Conservation (phyloP, 2,888 invertebrate genomes). For the Himalopsyche japonica region DNA sequence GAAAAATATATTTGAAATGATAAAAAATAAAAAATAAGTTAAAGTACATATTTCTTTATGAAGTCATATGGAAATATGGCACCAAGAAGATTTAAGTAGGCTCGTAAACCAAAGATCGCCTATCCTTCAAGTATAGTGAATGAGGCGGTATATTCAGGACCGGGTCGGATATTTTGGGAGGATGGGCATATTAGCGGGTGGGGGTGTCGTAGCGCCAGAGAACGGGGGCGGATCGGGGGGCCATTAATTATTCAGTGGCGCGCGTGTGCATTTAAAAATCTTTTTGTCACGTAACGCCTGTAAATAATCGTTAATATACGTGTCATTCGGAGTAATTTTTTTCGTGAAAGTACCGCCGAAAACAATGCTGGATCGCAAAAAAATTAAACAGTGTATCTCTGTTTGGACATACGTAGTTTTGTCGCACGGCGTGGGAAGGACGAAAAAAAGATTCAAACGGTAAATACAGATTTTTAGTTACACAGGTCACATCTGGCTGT, state of each 20-base stretch:
- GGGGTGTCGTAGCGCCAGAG: background rate
- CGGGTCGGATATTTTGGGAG: background rate
- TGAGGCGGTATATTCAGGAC: background rate
- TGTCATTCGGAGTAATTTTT: slow-evolving; percentile 24
- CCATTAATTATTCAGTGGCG: background rate
- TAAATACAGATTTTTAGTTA: no score
- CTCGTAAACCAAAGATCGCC: background rate
- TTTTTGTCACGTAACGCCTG: slow-evolving; percentile 38
- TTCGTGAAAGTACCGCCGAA: background rate
- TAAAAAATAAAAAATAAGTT: no score
- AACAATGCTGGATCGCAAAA: background rate
- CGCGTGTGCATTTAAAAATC: slow-evolving; percentile 21
- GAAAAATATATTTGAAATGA: no score
- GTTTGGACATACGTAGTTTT: background rate
- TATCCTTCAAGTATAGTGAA: background rate
- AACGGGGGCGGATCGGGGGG: background rate
- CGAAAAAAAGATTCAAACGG: background rate
- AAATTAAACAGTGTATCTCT: background rate
- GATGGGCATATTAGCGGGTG: background rate
- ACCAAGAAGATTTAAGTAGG: background rate
- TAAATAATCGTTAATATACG: slow-evolving; percentile 39
- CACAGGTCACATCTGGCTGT: no score
- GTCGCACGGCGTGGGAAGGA: background rate
- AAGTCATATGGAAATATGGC: no score
- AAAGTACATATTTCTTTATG: no score